These are phyloP conservation scores for Neocrepidodera transversa DNA, from an alignment of 2,888 invertebrate genomes.

Conservation along the genomic window DNA sequence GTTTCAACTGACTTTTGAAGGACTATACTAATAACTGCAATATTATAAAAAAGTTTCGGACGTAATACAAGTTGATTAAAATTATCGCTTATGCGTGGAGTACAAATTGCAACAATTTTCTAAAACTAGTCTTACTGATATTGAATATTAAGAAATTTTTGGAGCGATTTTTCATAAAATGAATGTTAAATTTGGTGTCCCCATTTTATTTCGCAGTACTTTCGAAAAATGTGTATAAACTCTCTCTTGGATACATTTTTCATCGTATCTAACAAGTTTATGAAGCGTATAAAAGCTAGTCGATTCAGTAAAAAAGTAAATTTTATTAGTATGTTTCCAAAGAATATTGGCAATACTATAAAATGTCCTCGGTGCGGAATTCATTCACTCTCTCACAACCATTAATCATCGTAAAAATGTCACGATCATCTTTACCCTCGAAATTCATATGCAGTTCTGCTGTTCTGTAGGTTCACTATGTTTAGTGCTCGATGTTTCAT, in stretches of 20 bases:
- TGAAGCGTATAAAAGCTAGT: slow-evolving; percentile 1
- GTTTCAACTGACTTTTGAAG: no score
- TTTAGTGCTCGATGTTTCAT: slow-evolving; percentile 28
- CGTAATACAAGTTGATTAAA: no score
- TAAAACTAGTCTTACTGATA: no score
- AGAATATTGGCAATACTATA: slow-evolving; percentile 39
- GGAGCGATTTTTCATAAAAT: no score
- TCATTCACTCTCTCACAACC: slow-evolving; percentile 36
- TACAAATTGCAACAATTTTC: no score
- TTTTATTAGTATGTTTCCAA: slow-evolving; percentile 12
- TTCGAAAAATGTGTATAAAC: not conserved
- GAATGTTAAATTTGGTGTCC: no score
- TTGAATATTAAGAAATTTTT: no score
- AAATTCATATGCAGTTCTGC: slow-evolving; percentile 27
- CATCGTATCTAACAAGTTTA: not conserved
- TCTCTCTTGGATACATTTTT: not conserved
- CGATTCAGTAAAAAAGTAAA: not conserved
- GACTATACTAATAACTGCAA: no score
- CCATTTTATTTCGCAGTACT: no score
- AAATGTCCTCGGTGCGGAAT: slow-evolving; percentile 37
- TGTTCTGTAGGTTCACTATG: slow-evolving; percentile 36
- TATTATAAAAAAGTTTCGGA: no score
- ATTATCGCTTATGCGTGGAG: no score
- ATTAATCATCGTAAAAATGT: slow-evolving; percentile 38
- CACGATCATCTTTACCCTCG: slow-evolving; percentile 33